Evolutionary conservation across 2,888 invertebrate species (phyloP).

Genomic region (Hipparchia sbordonii): DNA sequence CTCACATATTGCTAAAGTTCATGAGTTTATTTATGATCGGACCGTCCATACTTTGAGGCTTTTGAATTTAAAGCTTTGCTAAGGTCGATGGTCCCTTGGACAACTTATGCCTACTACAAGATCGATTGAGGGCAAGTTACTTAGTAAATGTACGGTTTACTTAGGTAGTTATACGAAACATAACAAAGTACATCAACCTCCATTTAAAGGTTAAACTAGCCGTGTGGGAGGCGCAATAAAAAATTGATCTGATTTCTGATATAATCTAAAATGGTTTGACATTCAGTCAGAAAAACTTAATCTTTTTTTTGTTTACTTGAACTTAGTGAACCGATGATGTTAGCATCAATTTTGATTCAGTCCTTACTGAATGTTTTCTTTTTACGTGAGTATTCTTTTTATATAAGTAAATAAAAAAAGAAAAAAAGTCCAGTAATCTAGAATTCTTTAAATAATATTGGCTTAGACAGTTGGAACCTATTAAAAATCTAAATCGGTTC

Average conservation of each 20-base stretch:
- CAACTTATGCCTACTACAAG: background rate
- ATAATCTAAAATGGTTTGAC: background rate
- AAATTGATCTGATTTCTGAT: background rate
- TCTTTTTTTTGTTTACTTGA: background rate
- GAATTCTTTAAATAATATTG: too few species aligned
- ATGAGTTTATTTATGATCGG: background rate
- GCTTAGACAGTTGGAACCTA: too few species aligned
- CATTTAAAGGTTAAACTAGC: background rate
- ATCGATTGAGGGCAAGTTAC: background rate
- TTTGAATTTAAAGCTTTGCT: background rate
- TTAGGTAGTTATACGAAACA: background rate
- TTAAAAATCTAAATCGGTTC: too few species aligned
- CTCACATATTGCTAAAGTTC: conserved; percentile 28
- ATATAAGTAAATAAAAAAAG: too few species aligned
- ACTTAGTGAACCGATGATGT: too few species aligned
- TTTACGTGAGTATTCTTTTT: background rate
- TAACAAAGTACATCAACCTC: background rate
- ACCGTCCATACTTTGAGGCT: background rate
- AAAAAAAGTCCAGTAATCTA: too few species aligned
- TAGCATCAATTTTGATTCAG: too few species aligned
- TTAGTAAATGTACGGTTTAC: background rate
- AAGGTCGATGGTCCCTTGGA: background rate
- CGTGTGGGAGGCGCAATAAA: conserved; percentile 2
- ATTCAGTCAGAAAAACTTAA: background rate
- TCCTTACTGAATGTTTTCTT: too few species aligned